Conservation (phyloP, 2,888 invertebrate species). For the Spodoptera exigua region DNA sequence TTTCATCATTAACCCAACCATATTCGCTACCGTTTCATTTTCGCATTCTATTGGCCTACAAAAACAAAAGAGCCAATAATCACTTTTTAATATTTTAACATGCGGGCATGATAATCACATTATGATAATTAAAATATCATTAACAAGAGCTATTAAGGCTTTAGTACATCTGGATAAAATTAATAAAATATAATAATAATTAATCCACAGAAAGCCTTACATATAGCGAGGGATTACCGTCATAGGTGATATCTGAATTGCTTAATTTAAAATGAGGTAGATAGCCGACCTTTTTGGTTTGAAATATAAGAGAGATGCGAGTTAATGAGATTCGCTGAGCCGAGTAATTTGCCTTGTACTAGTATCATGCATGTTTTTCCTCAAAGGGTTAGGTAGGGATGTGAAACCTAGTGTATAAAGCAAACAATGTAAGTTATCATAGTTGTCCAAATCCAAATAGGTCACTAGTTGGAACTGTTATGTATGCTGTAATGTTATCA, state of each 20-base stretch:
- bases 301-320: conserved; percentile 43
- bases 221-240: conserved; percentile 62
- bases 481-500: too few relatives aligned
- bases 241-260: conserved; percentile 68
- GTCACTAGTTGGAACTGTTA: too few relatives aligned
- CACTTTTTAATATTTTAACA: conserved; percentile 27
- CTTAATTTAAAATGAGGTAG: conserved; percentile 65
- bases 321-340: conserved; percentile 3
- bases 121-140: conserved; percentile 47
- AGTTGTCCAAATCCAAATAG: too few relatives aligned
- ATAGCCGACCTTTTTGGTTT: conserved; percentile 44
- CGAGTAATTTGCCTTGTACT: background rate
- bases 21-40: too few relatives aligned
- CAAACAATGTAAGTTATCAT: too few relatives aligned
- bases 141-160: conserved; percentile 45
- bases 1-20: too few relatives aligned
- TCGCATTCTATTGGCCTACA: background rate
- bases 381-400: too few relatives aligned
- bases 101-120: conserved; percentile 38
- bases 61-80: conserved; percentile 31
- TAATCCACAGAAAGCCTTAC: conserved; percentile 51
- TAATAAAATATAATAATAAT: conserved; percentile 58
- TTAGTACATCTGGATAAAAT: conserved; percentile 62
- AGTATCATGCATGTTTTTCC: too few relatives aligned
- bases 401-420: too few relatives aligned